phyloP scores from a whole-genome alignment of 2,797 vertebrate species.

The Adrianichthys oophorus region DNA sequence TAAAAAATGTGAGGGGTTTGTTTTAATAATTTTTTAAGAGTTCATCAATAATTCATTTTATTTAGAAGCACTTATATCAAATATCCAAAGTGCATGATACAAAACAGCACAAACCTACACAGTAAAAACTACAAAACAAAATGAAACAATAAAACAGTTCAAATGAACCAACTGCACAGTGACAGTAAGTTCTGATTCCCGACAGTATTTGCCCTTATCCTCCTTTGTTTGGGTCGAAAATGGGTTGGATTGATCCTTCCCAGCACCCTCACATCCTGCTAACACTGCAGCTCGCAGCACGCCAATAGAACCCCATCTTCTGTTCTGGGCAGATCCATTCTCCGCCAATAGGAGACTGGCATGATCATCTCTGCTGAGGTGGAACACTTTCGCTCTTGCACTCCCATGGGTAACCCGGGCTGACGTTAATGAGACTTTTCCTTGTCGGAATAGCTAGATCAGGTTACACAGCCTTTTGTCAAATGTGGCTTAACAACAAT shows the following conservation, averaged over 20 bases:
- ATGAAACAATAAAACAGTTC: too few species aligned
- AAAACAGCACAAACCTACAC: too few species aligned
- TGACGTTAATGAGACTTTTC: slow-evolving; percentile 73
- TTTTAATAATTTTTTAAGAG: too few species aligned
- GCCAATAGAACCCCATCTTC: slow-evolving; percentile 73
- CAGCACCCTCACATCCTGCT: slow-evolving; percentile 29
- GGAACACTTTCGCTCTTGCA: slow-evolving; percentile 51
- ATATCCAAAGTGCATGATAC: too few species aligned
- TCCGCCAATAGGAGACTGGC: slow-evolving; percentile 72
- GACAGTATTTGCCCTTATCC: slow-evolving; percentile 46
- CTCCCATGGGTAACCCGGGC: slow-evolving; percentile 61
- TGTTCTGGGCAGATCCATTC: slow-evolving; percentile 76
- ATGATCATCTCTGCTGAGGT: slow-evolving; percentile 47
- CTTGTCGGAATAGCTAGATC: slow-evolving; percentile 61
- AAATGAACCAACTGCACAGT: too few species aligned
- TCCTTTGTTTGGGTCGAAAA: slow-evolving; percentile 50
- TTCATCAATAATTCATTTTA: too few species aligned
- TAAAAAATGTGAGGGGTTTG: too few species aligned
- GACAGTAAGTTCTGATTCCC: slow-evolving; percentile 5
- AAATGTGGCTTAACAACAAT: slow-evolving; percentile 30
- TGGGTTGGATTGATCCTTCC: slow-evolving; percentile 46
- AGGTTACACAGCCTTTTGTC: slow-evolving; percentile 58
- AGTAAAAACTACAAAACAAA: too few species aligned
- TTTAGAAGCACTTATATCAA: too few species aligned
- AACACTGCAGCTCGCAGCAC: slow-evolving; percentile 29